Evolutionary conservation across 2,113 vertebrate species (phyloP), one percentile per base, ranked within the genome.

Genomic region (Amazona vittata): DNA sequence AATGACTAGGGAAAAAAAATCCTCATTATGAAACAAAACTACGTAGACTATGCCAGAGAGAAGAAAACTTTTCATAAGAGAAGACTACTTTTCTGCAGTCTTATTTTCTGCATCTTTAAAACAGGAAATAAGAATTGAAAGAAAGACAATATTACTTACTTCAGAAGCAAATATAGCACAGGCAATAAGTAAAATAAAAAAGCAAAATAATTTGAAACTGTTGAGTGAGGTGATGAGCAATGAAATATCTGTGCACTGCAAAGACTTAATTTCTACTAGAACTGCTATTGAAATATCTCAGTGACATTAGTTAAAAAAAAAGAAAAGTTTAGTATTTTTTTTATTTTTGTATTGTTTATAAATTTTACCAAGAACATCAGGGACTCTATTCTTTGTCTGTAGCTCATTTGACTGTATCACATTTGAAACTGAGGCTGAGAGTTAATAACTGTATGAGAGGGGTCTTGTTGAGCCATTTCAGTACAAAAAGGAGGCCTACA

Each of bases 1-100:
- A 69, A 39, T 6, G 4, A 69, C 10, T 7, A 6, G 59, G 11
- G 28, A 4, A 12, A 6, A 6, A 10, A 43, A 2, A 2, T 0
- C 19, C 25, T 39, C 5, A 15, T 44, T 82, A 70, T 82, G 50
- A 37, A 74, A 46, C 18, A 46, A 78, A 81, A 25, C 2, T 18
- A 52, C 16, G 3, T 0, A 63, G 39, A 21, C 8, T 31, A 8
- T 21, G 57, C 21, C 18, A 46, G 28, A n/a, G 8, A 57, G 18
- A 35, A 12, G 2, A 26, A 0, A 2, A n/a, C 14, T 43, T 71
- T 80, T 44, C 13, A 5, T 17, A 50, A 55, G 11, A 87, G 14
- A 19, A 49, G 35, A 18, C 2, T 7, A 49, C 5, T 59, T 10
- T 60, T 22, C n/a, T 37, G 55, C 4, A 35, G 4, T 37, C 29